Conservation (phyloP, 2,113 vertebrate species). For the Vulpes ferrilata region DNA sequence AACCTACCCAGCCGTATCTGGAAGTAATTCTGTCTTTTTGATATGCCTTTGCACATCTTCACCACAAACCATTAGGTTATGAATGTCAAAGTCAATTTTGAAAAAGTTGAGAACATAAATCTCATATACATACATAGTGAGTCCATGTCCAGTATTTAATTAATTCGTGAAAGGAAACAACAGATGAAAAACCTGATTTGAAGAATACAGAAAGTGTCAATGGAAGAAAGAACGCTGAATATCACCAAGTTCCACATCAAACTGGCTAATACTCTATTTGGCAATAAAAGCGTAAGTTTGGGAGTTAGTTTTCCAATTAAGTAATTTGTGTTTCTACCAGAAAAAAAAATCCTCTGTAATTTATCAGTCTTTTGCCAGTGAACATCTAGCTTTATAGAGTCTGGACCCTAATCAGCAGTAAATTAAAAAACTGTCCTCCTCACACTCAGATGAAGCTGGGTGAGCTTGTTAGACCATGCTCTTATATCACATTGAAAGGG, state of each 20-base stretch:
- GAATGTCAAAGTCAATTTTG: constrained; percentile 47
- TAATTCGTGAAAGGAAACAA: constrained; percentile 4
- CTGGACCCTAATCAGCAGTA: background rate
- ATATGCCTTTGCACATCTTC: background rate
- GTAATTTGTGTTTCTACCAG: constrained; percentile 7
- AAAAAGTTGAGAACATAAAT: background rate
- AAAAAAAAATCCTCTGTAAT: constrained; percentile 32
- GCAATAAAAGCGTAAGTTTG: background rate
- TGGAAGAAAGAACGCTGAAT: background rate
- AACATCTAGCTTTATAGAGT: background rate
- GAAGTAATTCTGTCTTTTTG: constrained; percentile 28
- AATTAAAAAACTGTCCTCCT: background rate
- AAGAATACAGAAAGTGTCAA: background rate
- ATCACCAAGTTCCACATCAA: background rate
- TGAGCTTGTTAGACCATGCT: background rate
- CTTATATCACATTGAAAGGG: background rate
- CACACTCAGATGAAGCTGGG: background rate
- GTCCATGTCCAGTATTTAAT: background rate
- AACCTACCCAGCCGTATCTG: background rate
- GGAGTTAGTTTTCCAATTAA: background rate
- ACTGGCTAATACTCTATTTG: background rate
- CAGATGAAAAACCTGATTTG: background rate
- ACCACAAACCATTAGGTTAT: background rate
- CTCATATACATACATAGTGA: background rate
- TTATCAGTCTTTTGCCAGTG: background rate